Evolutionary conservation across 2,797 vertebrate species (phyloP), one percentile per base, ranked within the genome.

Genomic region (Periophthalmus magnuspinnatus): DNA sequence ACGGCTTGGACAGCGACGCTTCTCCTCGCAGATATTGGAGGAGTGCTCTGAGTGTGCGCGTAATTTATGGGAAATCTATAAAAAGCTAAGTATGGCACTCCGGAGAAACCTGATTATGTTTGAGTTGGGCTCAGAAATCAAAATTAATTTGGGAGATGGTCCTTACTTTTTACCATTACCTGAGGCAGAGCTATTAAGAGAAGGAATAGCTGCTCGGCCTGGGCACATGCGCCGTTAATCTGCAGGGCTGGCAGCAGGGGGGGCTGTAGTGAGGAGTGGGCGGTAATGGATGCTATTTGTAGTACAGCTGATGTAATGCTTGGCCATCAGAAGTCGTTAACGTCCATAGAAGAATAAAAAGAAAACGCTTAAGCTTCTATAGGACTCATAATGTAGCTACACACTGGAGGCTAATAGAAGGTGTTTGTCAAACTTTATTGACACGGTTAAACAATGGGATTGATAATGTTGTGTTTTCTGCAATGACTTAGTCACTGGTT

Each of bases 61-160:
- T 62, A 62, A 78, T 83, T 89, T 85, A 89, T 85, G 76, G 86
- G 81, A 90, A 93, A 93, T 92, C 90, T 78, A 90, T 92, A 86
- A 82, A 57, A 88, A 81, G 83, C 78, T 84, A 86, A 86, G 84
- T 67, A 67, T 65, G 22, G 80, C 77, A 81, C 88, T 88, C 77
- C 58, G 68, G 72, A 80, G 77, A 90, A 91, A 90, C 86, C 81
- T 84, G 84, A 92, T 92, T 92, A 90, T 78, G 77, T 83, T 80
- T 82, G 82, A 90, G 81, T 74, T 76, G 55, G 83, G 82, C 81
- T 84, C 79, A 88, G 80, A 91, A 92, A 89, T 92, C 83, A 87
- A 88, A 91, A 92, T 92, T 76, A 85, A 93, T 92, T 89, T 84
- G 67, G 75, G 74, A 83, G 84, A 86, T 75, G 81, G 68, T 78